Evolutionary conservation across 2,888 invertebrate genomes (phyloP).

Genomic region (Lypha dubia): DNA sequence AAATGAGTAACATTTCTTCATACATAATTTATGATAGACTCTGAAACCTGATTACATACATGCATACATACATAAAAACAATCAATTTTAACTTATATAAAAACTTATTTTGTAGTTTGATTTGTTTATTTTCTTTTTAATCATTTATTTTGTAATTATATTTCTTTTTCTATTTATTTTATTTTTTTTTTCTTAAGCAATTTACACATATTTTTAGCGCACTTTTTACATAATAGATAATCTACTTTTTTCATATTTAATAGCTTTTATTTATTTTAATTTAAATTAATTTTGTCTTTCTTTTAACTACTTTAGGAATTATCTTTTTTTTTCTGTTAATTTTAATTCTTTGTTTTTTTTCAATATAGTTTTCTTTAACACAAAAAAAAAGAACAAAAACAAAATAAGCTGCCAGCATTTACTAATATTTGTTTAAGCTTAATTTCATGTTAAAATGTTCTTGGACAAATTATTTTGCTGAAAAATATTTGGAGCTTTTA

Average conservation of each 20-base stretch:
- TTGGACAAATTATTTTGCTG: not conserved
- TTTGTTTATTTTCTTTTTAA: constrained; percentile 13
- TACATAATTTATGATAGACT: not conserved
- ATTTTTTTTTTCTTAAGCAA: constrained; percentile 27
- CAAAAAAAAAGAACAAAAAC: no score
- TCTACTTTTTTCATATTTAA: constrained; percentile 6
- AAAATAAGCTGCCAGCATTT: constrained; percentile 34
- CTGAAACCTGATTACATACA: not conserved
- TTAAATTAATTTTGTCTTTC: constrained; percentile 5
- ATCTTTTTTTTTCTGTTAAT: not conserved
- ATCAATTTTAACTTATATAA: not conserved
- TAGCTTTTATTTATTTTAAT: constrained; percentile 7
- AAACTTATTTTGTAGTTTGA: not conserved
- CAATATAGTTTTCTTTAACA: not conserved
- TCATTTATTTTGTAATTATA: constrained; percentile 3
- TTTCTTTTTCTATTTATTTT: not conserved
- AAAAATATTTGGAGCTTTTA: no score
- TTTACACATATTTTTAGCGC: constrained; percentile 48
- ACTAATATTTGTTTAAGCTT: not conserved
- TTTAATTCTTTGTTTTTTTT: not conserved
- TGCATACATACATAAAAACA: not conserved
- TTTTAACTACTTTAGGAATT: constrained; percentile 1
- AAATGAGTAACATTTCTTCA: no score
- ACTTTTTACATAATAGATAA: constrained; percentile 28
- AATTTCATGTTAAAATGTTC: not conserved